Conservation (phyloP, 2,888 invertebrate species). For the Erpobdella octoculata region DNA sequence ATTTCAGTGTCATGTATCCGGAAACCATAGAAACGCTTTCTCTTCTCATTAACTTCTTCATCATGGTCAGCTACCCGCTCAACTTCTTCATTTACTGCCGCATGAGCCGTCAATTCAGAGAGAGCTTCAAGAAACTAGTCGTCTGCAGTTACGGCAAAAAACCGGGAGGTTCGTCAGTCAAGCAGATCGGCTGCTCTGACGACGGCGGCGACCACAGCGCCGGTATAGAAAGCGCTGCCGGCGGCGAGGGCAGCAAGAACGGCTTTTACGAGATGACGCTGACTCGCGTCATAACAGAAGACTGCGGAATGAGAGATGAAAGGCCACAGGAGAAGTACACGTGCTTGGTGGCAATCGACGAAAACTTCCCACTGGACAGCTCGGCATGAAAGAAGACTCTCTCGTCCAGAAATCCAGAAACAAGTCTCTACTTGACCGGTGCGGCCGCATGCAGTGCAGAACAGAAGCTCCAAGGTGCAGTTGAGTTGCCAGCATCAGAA, state of each 20-base stretch:
- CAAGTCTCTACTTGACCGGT: too few relatives aligned
- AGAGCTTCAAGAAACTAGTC: conserved; percentile 69
- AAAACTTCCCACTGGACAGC: background rate
- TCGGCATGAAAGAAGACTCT: too few relatives aligned
- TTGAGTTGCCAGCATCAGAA: too few relatives aligned
- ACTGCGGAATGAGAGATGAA: too few relatives aligned
- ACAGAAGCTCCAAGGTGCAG: too few relatives aligned
- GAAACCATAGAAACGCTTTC: conserved; percentile 30
- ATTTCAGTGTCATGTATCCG: conserved; percentile 2
- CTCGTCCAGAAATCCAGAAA: too few relatives aligned
- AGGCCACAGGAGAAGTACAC: conserved; percentile 18
- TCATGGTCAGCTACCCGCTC: conserved; percentile 72
- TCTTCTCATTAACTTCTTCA: conserved; percentile 75
- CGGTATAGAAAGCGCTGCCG: background rate
- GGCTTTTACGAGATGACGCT: background rate
- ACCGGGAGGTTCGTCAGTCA: too few relatives aligned
- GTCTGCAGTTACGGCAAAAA: background rate
- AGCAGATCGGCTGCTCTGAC: too few relatives aligned
- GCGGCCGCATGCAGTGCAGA: too few relatives aligned
- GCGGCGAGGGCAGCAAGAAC: background rate
- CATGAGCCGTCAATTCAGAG: conserved; percentile 85
- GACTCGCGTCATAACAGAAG: background rate
- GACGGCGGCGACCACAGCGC: background rate
- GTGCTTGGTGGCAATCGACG: conserved; percentile 13
- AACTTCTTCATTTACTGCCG: conserved; percentile 92